These are phyloP conservation scores for Spinibarbus caldwelli DNA, from an alignment of 2,797 vertebrate genomes.

Conservation along the genomic window DNA sequence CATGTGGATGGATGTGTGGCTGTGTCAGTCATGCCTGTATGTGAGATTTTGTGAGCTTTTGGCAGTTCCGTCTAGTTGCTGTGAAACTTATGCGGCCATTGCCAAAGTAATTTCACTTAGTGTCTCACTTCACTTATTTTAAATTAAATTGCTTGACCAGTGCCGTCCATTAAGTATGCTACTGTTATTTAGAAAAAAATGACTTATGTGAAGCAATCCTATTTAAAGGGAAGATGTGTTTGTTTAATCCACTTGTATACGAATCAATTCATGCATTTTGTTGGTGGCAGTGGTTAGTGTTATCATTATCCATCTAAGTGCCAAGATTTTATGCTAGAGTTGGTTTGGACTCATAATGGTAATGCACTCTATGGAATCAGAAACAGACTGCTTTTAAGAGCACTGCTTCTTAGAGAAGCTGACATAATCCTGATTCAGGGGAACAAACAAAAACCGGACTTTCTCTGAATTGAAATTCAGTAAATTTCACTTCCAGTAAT, in stretches of 20 bases:
- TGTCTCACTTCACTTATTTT: slow-evolving; percentile 44
- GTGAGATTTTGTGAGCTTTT: slow-evolving; percentile 39
- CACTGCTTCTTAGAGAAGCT: slow-evolving; percentile 26
- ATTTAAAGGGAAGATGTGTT: neutral
- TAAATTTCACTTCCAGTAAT: too few species aligned
- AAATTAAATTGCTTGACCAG: slow-evolving; percentile 31
- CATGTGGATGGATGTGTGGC: slow-evolving; percentile 54
- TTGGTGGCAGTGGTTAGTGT: slow-evolving; percentile 9
- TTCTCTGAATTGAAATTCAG: too few species aligned
- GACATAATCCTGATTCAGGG: slow-evolving; percentile 39
- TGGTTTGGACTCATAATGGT: slow-evolving; percentile 6
- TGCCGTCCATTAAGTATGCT: neutral
- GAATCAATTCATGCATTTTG: neutral
- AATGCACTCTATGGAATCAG: slow-evolving; percentile 40
- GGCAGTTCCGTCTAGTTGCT: slow-evolving; percentile 30
- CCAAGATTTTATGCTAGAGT: slow-evolving; percentile 28
- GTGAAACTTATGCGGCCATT: slow-evolving; percentile 30
- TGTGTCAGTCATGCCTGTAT: slow-evolving; percentile 40
- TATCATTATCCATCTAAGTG: slow-evolving; percentile 18
- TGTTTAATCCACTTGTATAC: neutral
- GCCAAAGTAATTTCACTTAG: slow-evolving; percentile 41
- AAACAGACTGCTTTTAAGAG: slow-evolving; percentile 32
- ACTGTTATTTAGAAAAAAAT: slow-evolving; percentile 14
- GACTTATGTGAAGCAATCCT: neutral
- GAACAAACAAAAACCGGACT: too few species aligned